Evolutionary conservation across 2,797 vertebrate genomes (phyloP).

Genomic region (Loris lydekkerianus): DNA sequence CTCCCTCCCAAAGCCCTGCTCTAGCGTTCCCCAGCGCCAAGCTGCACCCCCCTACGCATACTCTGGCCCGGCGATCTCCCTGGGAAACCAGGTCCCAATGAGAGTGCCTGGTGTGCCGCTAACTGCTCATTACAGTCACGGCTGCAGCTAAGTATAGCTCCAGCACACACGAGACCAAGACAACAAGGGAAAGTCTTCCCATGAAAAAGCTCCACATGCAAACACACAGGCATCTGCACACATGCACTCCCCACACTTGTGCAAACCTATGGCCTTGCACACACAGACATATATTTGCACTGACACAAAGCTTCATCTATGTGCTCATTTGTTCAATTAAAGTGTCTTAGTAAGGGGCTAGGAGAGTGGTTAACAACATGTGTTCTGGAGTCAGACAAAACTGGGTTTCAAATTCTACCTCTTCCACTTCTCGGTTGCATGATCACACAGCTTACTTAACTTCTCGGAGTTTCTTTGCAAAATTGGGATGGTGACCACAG

Average conservation of each 20-base stretch:
- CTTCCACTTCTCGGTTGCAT: not conserved
- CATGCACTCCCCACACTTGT: not conserved
- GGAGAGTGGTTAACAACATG: not conserved
- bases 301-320: not conserved
- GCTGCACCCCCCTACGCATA: slow-evolving; percentile 14
- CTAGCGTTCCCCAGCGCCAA: slow-evolving; percentile 3
- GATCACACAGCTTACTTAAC: not conserved
- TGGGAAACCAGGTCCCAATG: slow-evolving; percentile 83
- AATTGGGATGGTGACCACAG: not conserved
- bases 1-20: slow-evolving; percentile 37
- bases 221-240: slow-evolving; percentile 44
- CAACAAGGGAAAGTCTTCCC: slow-evolving; percentile 78
- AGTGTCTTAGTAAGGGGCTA: not conserved
- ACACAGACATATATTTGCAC: not conserved
- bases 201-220: slow-evolving; percentile 52
- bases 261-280: not conserved
- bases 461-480: slow-evolving; percentile 21
- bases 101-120: slow-evolving; percentile 72
- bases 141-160: slow-evolving; percentile 82
- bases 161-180: slow-evolving; percentile 76
- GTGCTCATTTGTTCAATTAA: not conserved
- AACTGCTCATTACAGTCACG: slow-evolving; percentile 83
- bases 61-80: slow-evolving; percentile 78
- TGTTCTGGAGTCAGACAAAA: slow-evolving; percentile 10
- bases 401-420: not conserved